Base-by-base conservation (phyloP, 2,113 vertebrate genomes). In the Willisornis vidua region DNA sequence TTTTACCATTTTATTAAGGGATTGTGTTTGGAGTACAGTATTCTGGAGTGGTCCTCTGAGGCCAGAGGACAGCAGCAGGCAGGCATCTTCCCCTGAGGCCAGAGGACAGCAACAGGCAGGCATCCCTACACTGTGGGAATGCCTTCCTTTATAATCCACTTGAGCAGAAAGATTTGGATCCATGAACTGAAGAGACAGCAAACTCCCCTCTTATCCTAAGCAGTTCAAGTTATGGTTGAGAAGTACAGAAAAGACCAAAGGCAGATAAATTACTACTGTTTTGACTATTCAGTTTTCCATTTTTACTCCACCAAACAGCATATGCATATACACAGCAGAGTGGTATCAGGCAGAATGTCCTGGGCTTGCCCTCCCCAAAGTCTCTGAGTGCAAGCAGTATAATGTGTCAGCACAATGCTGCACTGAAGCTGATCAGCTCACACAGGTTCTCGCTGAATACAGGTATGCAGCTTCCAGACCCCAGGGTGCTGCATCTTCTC, bases 1-100 rank as follows among this genome's bases (percentile, higher is more conserved):
- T 90, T 84, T 96, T 94, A 91, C 66, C 70, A 48, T 96, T 96
- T 93, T 81, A 77, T 93, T 91, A 92, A 87, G 74, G 88, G 63
- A 76, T 35, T 70, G 82, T 75, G 45, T 96, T 94, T 90, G 70
- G 19, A 49, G 33, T 84, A 54, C 52, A 31, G 52, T 75, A 41
- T 87, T 82, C 80, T 84, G 61, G 63, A 65, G 58, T 61, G 45
- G 11, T 75, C 58, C 65, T 83, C 72, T 80, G 52, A 74, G 31
- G 29, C 12, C 43, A 86, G 61, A 86, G 48, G 46, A 74, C 54
- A 86, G 31, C 52, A 79, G 46, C 74, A 48, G 74, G 37, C 67
- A 67, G 66, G 88, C 81, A 72, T 72, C 88, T 82, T 87, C 68
- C 86, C 52, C 77, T 85, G 73, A 65, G 49, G 24, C 66, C 33